These are phyloP conservation scores for Varecia variegata DNA, from an alignment of 2,797 vertebrate genomes.

Conservation along the genomic window DNA sequence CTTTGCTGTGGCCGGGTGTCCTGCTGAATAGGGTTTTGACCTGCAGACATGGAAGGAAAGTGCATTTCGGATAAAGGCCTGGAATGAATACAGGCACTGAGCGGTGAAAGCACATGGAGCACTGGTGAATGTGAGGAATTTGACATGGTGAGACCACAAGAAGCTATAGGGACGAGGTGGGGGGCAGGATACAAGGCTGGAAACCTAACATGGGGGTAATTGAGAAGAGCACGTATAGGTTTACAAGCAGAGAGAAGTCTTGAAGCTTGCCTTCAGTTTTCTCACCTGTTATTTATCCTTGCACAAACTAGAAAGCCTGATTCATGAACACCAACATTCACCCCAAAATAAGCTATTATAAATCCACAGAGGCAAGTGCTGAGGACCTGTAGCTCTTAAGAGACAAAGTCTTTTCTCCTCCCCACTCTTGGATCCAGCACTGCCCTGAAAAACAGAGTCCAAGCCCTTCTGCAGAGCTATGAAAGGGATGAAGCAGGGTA, in stretches of 20 bases:
- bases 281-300: background rate
- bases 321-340: background rate
- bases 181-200: background rate
- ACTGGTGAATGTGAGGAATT: background rate
- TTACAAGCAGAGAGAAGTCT: background rate
- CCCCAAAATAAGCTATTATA: background rate
- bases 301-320: background rate
- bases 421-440: background rate
- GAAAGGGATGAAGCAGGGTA: background rate
- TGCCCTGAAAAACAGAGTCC: background rate
- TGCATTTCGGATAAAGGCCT: background rate
- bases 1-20: background rate
- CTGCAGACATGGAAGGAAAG: background rate
- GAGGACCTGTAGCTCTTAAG: background rate
- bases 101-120: too few relatives aligned
- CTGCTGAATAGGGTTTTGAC: background rate
- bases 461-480: background rate
- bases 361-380: background rate
- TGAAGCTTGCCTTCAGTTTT: background rate
- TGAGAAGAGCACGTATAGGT: background rate
- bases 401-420: background rate
- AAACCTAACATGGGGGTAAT: rapidly evolving
- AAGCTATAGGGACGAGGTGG: too few relatives aligned
- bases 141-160: background rate
- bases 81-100: background rate